phyloP scores from a whole-genome alignment of 2,113 vertebrate genomes.

The Epinephelus fuscoguttatus region DNA sequence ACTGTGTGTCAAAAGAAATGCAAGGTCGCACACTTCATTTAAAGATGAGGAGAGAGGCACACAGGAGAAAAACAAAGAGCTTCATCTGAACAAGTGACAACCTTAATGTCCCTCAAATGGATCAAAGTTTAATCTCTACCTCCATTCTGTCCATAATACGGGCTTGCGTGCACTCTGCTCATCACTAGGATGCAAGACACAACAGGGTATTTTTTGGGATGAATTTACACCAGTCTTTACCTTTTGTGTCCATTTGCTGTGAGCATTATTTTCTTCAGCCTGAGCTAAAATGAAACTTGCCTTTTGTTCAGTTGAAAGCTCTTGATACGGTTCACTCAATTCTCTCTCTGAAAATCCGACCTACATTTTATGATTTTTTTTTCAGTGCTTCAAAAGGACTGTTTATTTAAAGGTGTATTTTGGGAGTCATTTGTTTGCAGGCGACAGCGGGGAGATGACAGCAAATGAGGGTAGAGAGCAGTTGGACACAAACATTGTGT shows the following conservation, averaged over 20 bases:
- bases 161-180: background rate
- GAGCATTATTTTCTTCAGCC: conserved; percentile 8
- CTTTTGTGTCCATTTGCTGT: background rate
- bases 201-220: background rate
- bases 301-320: conserved; percentile 35
- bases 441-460: background rate
- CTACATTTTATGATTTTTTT: conserved; percentile 3
- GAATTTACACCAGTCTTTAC: background rate
- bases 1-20: conserved; percentile 28
- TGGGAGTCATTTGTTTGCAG: background rate
- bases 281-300: background rate
- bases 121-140: background rate
- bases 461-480: background rate
- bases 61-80: background rate
- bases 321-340: background rate
- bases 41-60: background rate
- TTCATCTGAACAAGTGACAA: background rate
- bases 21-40: conserved; percentile 22
- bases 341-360: background rate
- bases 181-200: background rate
- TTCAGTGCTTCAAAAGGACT: background rate
- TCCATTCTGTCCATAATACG: background rate
- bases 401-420: background rate
- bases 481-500: background rate
- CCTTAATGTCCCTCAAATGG: background rate